Base-by-base conservation (phyloP, 2,888 invertebrate species). In the Cataglyphis albicans region DNA sequence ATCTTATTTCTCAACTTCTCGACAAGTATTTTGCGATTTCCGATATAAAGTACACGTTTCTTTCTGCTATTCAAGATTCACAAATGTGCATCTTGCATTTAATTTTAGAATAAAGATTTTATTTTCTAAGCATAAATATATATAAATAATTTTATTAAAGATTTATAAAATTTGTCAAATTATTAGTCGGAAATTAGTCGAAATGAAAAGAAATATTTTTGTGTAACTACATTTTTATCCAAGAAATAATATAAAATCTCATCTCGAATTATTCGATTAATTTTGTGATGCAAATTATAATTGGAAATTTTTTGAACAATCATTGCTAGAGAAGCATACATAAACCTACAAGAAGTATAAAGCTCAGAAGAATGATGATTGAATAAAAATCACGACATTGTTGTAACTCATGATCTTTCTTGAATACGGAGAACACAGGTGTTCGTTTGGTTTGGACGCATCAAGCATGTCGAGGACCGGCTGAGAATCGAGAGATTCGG, bases 391-490 rank as follows among this genome's bases (percentile, higher is more conserved):
- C 35, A 21, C 41, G 10, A 29, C 10, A 44, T 63, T 10, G 52
- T 57, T 38, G 48, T 48, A 10, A 29, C 59, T 41, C 21, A 44
- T 57, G 63, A 64, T 55, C 67, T n/a, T 29, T 55, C 55, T 67
- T 15, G 29, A 67, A 55, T 59, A 55, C n/a, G 10, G 57, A n/a
- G 88, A 89, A 67, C 92, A 81, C 92, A 92, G 92, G 91, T 92
- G 91, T 76, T 84, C 68, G 74, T n/a, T 35, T 12, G 29, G 55
- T 88, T 85, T 75, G 74, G 73, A 82, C 85, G 74, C 74, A 76
- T 82, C 80, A 85, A 88, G 88, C 86, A 90, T 89, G 91, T 90
- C 88, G 84, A 83, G 81, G 80, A 65, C 38, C 75, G 68, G 25
- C 67, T 81, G 65, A 64, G 67, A 84, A 86, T 87, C 84, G 55